Conservation (phyloP, 2,797 vertebrate genomes). For the Sebastes variabilis region DNA sequence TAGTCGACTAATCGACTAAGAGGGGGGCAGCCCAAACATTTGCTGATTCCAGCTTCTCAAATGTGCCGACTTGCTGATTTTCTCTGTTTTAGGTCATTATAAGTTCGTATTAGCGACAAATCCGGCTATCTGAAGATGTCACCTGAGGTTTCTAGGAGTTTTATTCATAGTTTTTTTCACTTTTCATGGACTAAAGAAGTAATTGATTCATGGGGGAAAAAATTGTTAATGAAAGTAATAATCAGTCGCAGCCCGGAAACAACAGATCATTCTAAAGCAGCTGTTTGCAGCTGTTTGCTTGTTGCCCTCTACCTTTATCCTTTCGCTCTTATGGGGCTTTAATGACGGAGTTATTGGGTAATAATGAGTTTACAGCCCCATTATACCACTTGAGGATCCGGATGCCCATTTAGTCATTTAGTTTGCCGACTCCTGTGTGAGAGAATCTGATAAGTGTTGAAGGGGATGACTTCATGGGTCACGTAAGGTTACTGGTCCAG, state of each 20-base stretch:
- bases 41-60: not conserved
- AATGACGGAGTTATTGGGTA: slow-evolving; percentile 37
- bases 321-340: slow-evolving; percentile 2
- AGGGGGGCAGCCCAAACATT: not conserved
- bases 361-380: slow-evolving; percentile 44
- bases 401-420: slow-evolving; percentile 24
- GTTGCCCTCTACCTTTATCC: not conserved
- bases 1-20: too few relatives aligned
- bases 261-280: not conserved
- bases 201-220: not conserved
- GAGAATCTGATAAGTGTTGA: slow-evolving; percentile 67
- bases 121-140: not conserved
- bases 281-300: slow-evolving; percentile 6
- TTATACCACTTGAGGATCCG: slow-evolving; percentile 16
- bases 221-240: not conserved
- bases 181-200: not conserved
- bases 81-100: not conserved
- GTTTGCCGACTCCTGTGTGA: slow-evolving; percentile 54
- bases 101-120: not conserved
- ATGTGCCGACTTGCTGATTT: not conserved
- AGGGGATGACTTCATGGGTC: slow-evolving; percentile 75
- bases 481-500: slow-evolving; percentile 70
- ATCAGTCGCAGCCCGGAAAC: not conserved
- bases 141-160: not conserved
- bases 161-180: not conserved